Base-by-base conservation (phyloP, 2,113 vertebrate species). In the Paracanthobrama guichenoti region DNA sequence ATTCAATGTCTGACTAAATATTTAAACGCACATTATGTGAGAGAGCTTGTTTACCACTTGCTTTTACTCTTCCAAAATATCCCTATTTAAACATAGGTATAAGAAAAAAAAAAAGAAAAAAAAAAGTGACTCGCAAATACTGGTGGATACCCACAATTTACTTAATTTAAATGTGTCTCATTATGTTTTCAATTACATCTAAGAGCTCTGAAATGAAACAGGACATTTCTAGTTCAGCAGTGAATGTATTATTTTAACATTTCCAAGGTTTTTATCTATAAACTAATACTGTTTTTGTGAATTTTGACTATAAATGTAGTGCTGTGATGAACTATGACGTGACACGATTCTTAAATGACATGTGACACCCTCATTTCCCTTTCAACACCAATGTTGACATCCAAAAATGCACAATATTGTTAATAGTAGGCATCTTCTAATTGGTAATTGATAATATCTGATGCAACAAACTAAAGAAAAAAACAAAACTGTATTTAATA, bases 141-240 rank as follows among this genome's bases (percentile, higher is more conserved):
- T 62, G 55, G 55, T 44, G 75, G 75, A 59, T 60, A 42, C 55
- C 55, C 76, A 80, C 57, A 50, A 20, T 67, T 46, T 80, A 50
- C 42, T 50, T 22, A 28, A 80, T 48, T 67, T 35, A n/a, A 16
- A 67, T 10, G 22, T 50, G 10, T 20, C 35, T 62, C 14, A 20
- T 79, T 18, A 44, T 79, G 13, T 14, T 44, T 62, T 64, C 28
- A 46, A 1, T 28, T 64, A 62, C 39, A 46, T 60, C 39, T 12
- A 31, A 80, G 24, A 66, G 79, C 44, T 22, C 79, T 50, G 62
- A 81, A 53, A 66, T 66, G 22, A 26, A 28, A 75, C 24, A 44
- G 24, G 72, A 53, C 24, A 16, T 18, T 74, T 50, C 24, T 50
- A 75, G 26, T 31, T 75, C 24, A 53, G 24, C 16, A 53, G 26